A percentile compares a stretch with the other conserved stretches of the same genome.
phyloP scores from a whole-genome alignment of 2,797 vertebrate genomes.

The Poecilia wingei region DNA sequence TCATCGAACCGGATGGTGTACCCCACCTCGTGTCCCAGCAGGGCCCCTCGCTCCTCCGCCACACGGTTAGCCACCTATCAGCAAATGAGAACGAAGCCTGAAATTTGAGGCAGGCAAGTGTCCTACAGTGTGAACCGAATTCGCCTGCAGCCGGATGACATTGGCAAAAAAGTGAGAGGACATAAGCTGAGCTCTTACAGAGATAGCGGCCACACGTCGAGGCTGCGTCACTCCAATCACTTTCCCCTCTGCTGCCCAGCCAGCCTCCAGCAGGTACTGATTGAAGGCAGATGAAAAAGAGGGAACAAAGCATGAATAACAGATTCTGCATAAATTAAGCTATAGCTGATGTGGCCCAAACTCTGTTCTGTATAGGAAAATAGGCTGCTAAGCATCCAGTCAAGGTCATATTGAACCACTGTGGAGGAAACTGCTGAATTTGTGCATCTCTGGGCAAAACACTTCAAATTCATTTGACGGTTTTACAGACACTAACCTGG shows the following conservation, averaged over 20 bases:
- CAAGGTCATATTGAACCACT: constrained; percentile 55
- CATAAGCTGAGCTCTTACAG: constrained; percentile 82
- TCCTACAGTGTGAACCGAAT: constrained; percentile 14
- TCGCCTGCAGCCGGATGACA: constrained; percentile 27
- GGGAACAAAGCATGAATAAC: constrained; percentile 44
- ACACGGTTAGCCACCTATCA: constrained; percentile 91
- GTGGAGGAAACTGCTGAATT: constrained; percentile 40
- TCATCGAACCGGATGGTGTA: constrained; percentile 98
- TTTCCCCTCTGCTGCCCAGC: constrained; percentile 95
- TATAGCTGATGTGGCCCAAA: constrained; percentile 47
- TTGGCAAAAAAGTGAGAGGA: constrained; percentile 18
- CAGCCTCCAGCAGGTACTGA: constrained; percentile 96
- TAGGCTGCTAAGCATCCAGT: constrained; percentile 45
- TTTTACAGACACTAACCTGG: constrained; percentile 80
- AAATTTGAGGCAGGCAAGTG: background rate
- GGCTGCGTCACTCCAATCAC: constrained; percentile 97
- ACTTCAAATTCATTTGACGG: background rate
- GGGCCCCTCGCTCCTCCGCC: constrained; percentile 93
- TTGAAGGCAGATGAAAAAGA: constrained; percentile 26
- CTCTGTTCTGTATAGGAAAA: constrained; percentile 20
- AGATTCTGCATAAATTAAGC: constrained; percentile 53
- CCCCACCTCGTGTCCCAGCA: constrained; percentile 95
- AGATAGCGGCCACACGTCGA: constrained; percentile 93
- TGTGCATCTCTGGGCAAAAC: background rate
- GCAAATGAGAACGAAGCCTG: background rate